Evolutionary conservation across 1,140 invertebrate genomes (phyloP).

Genomic region (Apocrypta bakeri): DNA sequence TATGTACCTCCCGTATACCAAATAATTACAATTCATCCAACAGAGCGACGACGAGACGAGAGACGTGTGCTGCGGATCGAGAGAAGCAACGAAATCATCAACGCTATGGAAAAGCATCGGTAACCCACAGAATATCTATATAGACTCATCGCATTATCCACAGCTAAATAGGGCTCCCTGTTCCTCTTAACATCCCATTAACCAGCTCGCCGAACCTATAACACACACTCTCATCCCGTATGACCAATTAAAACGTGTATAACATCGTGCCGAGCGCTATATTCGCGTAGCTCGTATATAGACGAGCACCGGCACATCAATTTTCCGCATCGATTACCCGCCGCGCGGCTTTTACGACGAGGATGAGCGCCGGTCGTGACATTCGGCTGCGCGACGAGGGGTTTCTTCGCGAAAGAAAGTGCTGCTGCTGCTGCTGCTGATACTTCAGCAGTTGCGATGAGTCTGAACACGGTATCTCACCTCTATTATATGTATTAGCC

Average conservation of each 20-base stretch:
- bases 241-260: slow-evolving; percentile 42
- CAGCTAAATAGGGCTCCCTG: neutral
- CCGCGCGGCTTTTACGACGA: neutral
- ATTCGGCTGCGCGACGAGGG: neutral
- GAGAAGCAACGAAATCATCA: slow-evolving; percentile 23
- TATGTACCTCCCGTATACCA: neutral
- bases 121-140: neutral
- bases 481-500: slow-evolving; percentile 48
- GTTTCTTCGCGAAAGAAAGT: slow-evolving; percentile 28
- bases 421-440: neutral
- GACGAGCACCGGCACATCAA: slow-evolving; percentile 16
- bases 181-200: slow-evolving; percentile 47
- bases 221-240: neutral
- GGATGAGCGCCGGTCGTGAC: slow-evolving; percentile 43
- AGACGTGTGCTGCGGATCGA: neutral
- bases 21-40: slow-evolving; percentile 39
- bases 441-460: neutral
- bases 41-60: neutral
- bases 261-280: slow-evolving; percentile 11
- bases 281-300: neutral
- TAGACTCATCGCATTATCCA: no score
- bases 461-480: neutral
- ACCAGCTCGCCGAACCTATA: neutral
- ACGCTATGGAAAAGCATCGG: neutral
- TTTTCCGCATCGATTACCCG: slow-evolving; percentile 8